These are phyloP conservation scores for Chironex yamaguchii DNA, from an alignment of 30 jellyfish, hydroid and myxozoan genomes.

Conservation along the genomic window DNA sequence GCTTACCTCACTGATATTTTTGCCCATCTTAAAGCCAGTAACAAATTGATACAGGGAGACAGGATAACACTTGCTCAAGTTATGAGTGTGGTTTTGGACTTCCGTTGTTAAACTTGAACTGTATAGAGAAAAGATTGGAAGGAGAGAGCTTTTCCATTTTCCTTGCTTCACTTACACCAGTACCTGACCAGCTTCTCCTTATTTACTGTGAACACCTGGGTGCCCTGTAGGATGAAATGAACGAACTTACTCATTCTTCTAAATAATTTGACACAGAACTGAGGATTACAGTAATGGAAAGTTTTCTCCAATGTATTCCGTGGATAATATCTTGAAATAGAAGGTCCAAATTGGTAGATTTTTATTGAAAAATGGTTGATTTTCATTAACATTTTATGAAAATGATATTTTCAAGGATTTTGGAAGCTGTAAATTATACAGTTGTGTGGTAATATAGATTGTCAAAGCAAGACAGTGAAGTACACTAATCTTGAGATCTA, in stretches of 20 bases:
- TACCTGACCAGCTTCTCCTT: not conserved
- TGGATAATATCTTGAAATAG: no score
- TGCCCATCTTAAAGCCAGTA: not conserved
- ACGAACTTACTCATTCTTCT: not conserved
- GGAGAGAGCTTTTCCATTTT: not conserved
- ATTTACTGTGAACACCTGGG: conserved; percentile 1
- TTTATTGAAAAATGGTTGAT: no score
- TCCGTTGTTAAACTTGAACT: not conserved
- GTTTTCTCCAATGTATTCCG: no score
- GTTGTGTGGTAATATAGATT: no score
- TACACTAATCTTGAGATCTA: no score
- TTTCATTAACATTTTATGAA: no score
- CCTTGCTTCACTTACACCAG: not conserved
- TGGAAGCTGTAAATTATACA: no score
- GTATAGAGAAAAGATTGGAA: not conserved
- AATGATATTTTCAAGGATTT: no score
- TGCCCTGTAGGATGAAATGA: not conserved
- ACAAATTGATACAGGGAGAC: not conserved
- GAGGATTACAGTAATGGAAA: no score
- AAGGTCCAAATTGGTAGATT: no score
- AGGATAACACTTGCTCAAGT: not conserved
- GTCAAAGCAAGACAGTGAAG: no score
- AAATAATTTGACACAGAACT: no score
- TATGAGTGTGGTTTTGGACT: not conserved
- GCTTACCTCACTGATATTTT: not conserved